Percentiles rank a stretch among this genome's conserved stretches.
Conservation (phyloP, 2,888 invertebrate species). For the Sycophila texana region DNA sequence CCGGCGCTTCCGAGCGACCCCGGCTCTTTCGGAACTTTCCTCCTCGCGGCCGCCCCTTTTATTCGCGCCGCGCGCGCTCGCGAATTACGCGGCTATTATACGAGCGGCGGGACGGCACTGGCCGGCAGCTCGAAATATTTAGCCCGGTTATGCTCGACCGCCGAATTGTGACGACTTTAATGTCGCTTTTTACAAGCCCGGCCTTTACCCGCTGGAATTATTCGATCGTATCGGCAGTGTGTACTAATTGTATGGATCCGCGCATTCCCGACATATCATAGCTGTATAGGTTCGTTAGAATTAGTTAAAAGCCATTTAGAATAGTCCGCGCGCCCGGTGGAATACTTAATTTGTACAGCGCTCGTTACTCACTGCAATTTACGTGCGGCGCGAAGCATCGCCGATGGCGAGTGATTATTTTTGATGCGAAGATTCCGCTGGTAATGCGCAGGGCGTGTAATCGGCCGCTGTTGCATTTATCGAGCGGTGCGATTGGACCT, state of each 20-base stretch:
- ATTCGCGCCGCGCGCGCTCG: background rate
- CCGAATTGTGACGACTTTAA: background rate
- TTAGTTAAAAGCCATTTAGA: background rate
- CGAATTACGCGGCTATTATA: slow-evolving; percentile 3
- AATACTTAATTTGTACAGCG: no score
- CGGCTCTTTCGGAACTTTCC: slow-evolving; percentile 18
- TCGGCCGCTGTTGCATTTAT: no score
- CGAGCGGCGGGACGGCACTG: background rate
- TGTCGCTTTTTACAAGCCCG: background rate
- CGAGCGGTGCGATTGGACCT: background rate
- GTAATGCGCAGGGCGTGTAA: no score
- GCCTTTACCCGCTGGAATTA: background rate
- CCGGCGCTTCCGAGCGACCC: background rate
- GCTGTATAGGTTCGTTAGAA: background rate
- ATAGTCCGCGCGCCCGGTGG: no score
- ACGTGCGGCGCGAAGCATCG: no score
- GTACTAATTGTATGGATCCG: background rate
- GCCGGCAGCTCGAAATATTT: background rate
- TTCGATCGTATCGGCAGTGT: background rate
- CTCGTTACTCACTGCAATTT: no score
- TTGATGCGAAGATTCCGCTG: no score
- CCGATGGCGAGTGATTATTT: no score
- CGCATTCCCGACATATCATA: background rate
- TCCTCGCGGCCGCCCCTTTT: no score
- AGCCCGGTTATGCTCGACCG: background rate